Evolutionary conservation across 92 coral and sea anemone species (phyloP).

Genomic region (Zoanthus solanderi): DNA sequence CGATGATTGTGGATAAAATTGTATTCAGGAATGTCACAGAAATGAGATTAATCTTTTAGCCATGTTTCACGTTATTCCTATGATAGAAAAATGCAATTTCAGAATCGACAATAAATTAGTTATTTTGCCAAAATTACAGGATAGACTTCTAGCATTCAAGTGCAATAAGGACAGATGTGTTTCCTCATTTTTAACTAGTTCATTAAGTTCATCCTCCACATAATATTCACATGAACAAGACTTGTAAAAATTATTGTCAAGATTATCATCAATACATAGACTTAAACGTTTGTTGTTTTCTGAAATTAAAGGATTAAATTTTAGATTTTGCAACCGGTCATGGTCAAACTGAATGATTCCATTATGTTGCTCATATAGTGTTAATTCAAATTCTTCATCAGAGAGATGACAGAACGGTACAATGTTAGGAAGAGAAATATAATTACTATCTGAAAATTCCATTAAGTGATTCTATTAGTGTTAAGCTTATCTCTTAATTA

Average conservation of each 20-base stretch:
- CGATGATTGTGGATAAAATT: too few relatives aligned
- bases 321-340: neutral
- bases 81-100: slow-evolving; percentile 28
- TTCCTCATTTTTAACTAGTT: neutral
- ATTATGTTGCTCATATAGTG: slow-evolving; percentile 1
- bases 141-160: slow-evolving; percentile 33
- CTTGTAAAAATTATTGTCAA: neutral
- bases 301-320: neutral
- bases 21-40: too few relatives aligned
- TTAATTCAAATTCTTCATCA: neutral
- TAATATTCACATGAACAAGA: neutral
- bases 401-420: slow-evolving; percentile 14
- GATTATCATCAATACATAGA: neutral
- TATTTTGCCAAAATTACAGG: slow-evolving; percentile 21
- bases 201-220: neutral
- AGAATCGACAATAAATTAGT: neutral
- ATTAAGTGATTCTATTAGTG: neutral
- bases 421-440: neutral
- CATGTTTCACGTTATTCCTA: slow-evolving; percentile 46
- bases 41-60: neutral
- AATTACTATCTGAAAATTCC: neutral
- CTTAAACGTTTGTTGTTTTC: neutral
- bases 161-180: neutral
- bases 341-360: neutral
- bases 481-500: neutral